These are phyloP conservation scores for Pseudolaguvia tuberculata DNA, from an alignment of 2,113 vertebrate species.

Conservation along the genomic window DNA sequence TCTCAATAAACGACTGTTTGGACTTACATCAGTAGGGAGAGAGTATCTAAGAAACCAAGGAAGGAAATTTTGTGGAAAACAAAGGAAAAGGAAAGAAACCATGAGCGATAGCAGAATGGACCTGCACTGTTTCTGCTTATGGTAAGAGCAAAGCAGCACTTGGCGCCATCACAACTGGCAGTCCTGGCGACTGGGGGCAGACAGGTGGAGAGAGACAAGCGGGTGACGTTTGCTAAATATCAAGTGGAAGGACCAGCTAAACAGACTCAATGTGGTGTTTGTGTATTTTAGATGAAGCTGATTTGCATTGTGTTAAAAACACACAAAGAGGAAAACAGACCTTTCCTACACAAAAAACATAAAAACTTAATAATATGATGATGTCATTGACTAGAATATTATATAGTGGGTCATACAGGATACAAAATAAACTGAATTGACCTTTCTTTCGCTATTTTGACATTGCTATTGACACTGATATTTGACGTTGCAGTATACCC, in stretches of 20 bases:
- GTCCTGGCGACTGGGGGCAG: constrained; percentile 65
- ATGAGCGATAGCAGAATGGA: constrained; percentile 69
- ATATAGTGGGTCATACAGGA: neutral
- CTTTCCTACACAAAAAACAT: constrained; percentile 49
- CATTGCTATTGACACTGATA: too few relatives aligned
- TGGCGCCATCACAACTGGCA: constrained; percentile 73
- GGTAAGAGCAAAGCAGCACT: constrained; percentile 59
- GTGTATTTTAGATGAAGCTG: constrained; percentile 67
- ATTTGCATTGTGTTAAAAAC: constrained; percentile 62
- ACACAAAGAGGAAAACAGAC: constrained; percentile 50
- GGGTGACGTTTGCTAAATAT: constrained; percentile 62
- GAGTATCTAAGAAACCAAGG: constrained; percentile 79
- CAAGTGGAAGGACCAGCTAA: constrained; percentile 56
- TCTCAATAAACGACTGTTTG: constrained; percentile 76
- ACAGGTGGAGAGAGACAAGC: constrained; percentile 63
- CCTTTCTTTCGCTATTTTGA: neutral
- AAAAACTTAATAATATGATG: constrained; percentile 34
- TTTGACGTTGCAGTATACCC: too few relatives aligned
- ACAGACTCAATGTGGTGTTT: constrained; percentile 59
- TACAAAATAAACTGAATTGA: neutral
- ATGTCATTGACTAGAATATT: constrained; percentile 8
- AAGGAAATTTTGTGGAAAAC: constrained; percentile 77
- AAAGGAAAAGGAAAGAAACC: constrained; percentile 78
- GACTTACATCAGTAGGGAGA: constrained; percentile 75
- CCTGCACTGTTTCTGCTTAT: constrained; percentile 71